phyloP scores from a whole-genome alignment of 1,140 invertebrate species.

The Glossosoma conforme region DNA sequence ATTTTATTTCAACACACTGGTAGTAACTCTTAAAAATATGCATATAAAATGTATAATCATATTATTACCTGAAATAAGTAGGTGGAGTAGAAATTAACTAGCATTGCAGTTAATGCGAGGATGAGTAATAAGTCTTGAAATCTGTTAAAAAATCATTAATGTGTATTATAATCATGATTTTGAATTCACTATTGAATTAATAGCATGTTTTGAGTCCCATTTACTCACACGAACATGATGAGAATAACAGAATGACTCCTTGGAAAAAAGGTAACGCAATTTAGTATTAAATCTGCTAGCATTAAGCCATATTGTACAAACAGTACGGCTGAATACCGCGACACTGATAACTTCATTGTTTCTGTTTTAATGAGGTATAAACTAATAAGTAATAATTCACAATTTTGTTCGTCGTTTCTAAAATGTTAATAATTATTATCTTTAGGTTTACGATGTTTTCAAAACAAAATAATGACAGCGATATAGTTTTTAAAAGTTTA shows the following conservation, averaged over 20 bases:
- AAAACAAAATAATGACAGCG: no score
- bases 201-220: background rate
- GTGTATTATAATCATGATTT: background rate
- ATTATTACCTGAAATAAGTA: constrained; percentile 29
- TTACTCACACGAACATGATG: constrained; percentile 29
- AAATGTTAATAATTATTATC: no score
- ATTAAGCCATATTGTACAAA: constrained; percentile 29
- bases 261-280: constrained; percentile 27
- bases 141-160: constrained; percentile 15
- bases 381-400: no score
- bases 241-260: constrained; percentile 25
- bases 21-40: no score
- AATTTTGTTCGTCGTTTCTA: no score
- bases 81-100: constrained; percentile 31
- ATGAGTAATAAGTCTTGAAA: constrained; percentile 29
- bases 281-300: constrained; percentile 28
- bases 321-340: constrained; percentile 28
- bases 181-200: background rate
- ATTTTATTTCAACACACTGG: no score
- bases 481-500: no score
- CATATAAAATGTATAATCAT: constrained; percentile 2
- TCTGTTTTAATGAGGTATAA: no score
- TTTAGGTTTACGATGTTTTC: no score
- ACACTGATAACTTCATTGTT: constrained; percentile 30
- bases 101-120: constrained; percentile 27